A percentile compares a stretch with the other conserved stretches of the same genome.
Conservation (phyloP, 2,797 vertebrate species). For the Synanceia verrucosa region DNA sequence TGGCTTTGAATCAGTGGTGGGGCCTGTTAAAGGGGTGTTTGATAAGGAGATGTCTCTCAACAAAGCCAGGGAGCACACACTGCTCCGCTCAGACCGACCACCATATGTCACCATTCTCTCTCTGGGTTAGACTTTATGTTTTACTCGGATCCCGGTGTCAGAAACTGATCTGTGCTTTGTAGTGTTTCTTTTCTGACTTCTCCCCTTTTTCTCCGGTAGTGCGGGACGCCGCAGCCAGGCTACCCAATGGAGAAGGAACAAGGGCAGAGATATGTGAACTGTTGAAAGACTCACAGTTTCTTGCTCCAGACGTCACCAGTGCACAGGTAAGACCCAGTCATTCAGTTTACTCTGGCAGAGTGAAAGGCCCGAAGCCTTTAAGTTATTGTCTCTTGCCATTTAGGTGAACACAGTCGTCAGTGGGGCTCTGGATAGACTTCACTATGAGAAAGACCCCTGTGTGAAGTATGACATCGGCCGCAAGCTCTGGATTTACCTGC, state of each 20-base stretch:
- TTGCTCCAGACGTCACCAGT: conserved; percentile 98
- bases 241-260: conserved; percentile 97
- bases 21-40: conserved; percentile 97
- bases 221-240: conserved; percentile 94
- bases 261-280: conserved; percentile 98
- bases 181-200: background rate
- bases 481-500: conserved; percentile 98
- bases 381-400: background rate
- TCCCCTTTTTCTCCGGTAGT: conserved; percentile 74
- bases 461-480: conserved; percentile 98
- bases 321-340: conserved; percentile 87
- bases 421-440: conserved; percentile 93
- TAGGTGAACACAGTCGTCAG: conserved; percentile 99
- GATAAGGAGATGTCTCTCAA: conserved; percentile 99
- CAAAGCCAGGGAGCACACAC: conserved; percentile 98
- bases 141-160: background rate
- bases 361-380: background rate
- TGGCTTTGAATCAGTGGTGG: conserved; percentile 96
- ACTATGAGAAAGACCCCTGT: conserved; percentile 98
- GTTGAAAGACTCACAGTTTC: conserved; percentile 97
- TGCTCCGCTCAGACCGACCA: conserved; percentile 94
- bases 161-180: background rate
- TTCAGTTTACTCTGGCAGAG: background rate
- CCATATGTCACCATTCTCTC: conserved; percentile 98
- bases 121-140: conserved; percentile 84